Conservation (phyloP, 2,888 invertebrate species). For the Buathra laborator region DNA sequence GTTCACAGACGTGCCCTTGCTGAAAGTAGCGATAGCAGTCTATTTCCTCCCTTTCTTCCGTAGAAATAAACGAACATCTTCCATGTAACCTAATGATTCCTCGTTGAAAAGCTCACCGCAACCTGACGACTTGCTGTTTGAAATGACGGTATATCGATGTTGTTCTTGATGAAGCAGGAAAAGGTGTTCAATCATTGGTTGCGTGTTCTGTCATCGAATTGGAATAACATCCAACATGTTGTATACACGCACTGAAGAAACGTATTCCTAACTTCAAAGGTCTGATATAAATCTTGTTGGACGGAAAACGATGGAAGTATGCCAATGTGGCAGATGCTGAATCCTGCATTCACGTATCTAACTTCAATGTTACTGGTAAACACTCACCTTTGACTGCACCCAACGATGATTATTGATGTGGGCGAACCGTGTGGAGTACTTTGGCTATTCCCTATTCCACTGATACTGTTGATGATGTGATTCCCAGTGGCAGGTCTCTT, state of each 20-base stretch:
- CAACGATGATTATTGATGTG: not conserved
- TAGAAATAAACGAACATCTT: not conserved
- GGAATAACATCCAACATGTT: too few relatives aligned
- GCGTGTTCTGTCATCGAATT: too few relatives aligned
- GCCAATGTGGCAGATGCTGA: too few relatives aligned
- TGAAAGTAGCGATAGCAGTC: not conserved
- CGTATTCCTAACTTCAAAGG: too few relatives aligned
- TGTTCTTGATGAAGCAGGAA: not conserved
- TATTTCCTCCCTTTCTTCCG: not conserved
- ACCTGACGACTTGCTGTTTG: not conserved
- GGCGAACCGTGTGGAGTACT: not conserved
- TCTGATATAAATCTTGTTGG: too few relatives aligned
- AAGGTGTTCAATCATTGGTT: too few relatives aligned
- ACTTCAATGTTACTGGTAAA: not conserved
- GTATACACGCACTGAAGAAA: too few relatives aligned
- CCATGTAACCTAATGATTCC: not conserved
- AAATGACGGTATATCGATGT: not conserved
- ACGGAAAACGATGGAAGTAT: too few relatives aligned
- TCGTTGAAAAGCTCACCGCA: not conserved
- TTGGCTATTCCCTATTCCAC: not conserved
- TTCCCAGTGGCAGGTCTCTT: not conserved
- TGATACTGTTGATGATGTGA: not conserved
- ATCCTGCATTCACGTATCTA: too few relatives aligned
- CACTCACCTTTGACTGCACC: not conserved
- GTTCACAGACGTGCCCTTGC: not conserved